Conservation (phyloP, 2,888 invertebrate species). For the Ptychoptera albimana region DNA sequence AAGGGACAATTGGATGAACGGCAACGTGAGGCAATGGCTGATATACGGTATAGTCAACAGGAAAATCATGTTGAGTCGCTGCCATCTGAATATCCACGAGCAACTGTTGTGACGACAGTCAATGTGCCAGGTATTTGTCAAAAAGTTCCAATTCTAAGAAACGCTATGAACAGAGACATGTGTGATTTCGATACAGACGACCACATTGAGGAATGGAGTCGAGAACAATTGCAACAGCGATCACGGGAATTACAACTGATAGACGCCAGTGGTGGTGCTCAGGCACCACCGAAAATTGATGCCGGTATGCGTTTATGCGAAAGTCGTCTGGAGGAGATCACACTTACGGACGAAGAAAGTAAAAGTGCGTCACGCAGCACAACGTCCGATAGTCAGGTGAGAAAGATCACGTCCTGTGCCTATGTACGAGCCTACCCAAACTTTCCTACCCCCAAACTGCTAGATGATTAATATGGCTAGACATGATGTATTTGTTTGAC, state of each 20-base stretch:
- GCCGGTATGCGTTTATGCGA: constrained; percentile 24
- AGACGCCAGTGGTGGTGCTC: constrained; percentile 26
- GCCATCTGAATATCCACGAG: too few species aligned
- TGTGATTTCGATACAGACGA: constrained; percentile 25
- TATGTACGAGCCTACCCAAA: too few species aligned
- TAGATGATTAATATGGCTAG: too few species aligned
- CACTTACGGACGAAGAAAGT: constrained; percentile 34
- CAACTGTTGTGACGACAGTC: too few species aligned
- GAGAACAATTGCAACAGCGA: constrained; percentile 52
- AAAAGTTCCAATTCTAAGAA: background rate
- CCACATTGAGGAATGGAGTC: constrained; percentile 42
- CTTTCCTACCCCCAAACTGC: too few species aligned
- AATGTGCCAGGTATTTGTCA: background rate
- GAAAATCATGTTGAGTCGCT: too few species aligned
- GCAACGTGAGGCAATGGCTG: constrained; percentile 22
- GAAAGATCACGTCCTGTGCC: constrained; percentile 11
- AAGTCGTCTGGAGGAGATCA: constrained; percentile 31
- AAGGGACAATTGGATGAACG: constrained; percentile 53
- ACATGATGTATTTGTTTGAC: too few species aligned
- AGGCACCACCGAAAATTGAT: constrained; percentile 17
- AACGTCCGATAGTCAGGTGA: constrained; percentile 63
- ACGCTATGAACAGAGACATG: constrained; percentile 2
- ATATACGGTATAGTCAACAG: constrained; percentile 3
- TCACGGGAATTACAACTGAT: constrained; percentile 51
- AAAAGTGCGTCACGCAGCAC: constrained; percentile 58